A percentile compares a stretch with the other conserved stretches of the same genome.
Evolutionary conservation across 1,140 invertebrate genomes (phyloP).

Genomic region (Leptinotarsa lineolata): DNA sequence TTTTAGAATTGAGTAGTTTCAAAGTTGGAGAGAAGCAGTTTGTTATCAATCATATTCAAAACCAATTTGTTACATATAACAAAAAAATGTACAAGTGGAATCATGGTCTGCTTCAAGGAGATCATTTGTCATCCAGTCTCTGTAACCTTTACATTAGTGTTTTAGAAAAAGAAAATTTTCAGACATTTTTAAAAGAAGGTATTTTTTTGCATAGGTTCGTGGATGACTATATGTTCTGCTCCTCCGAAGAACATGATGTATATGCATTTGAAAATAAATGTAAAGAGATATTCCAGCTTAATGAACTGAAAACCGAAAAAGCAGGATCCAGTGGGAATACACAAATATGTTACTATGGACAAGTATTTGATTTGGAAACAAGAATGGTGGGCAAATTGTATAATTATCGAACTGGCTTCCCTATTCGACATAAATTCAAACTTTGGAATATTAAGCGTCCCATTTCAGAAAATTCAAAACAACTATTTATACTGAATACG

Average conservation of each 20-base stretch:
- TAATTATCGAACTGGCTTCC: not conserved
- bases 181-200: not conserved
- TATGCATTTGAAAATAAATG: not conserved
- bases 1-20: constrained; percentile 1
- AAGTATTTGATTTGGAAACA: constrained; percentile 29
- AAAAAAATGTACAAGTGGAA: constrained; percentile 30
- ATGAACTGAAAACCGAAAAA: constrained; percentile 22
- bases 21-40: constrained; percentile 13
- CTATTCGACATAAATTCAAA: constrained; percentile 31
- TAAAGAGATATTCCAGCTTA: constrained; percentile 11
- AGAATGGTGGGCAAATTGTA: constrained; percentile 25
- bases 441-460: constrained; percentile 26
- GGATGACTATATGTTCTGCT: constrained; percentile 34
- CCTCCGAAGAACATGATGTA: not conserved
- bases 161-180: constrained; percentile 23
- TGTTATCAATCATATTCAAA: constrained; percentile 22
- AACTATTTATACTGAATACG: constrained; percentile 4
- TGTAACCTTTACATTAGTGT: constrained; percentile 32
- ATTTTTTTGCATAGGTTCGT: constrained; percentile 26
- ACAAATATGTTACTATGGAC: constrained; percentile 25
- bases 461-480: not conserved
- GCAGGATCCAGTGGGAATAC: not conserved
- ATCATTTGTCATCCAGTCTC: constrained; percentile 30
- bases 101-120: constrained; percentile 32
- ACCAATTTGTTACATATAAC: constrained; percentile 25